Percentiles rank a stretch among this genome's conserved stretches.
Conservation (phyloP, 2,797 vertebrate genomes). For the Gadopsis marmoratus region DNA sequence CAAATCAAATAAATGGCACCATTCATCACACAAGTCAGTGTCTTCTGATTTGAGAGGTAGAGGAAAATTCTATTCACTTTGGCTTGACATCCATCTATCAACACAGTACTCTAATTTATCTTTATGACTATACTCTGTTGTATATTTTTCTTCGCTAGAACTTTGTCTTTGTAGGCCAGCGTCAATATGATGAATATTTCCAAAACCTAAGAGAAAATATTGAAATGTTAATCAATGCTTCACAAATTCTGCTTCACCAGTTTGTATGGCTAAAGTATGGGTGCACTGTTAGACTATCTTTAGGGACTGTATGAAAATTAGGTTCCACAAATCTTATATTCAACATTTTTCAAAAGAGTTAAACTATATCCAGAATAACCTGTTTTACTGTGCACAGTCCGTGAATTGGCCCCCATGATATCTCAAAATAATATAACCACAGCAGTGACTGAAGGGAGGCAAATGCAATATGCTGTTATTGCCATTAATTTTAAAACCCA, state of each 20-base stretch:
- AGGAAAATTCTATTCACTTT: conserved; percentile 75
- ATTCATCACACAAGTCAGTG: conserved; percentile 77
- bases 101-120: conserved; percentile 68
- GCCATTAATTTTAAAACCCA: not conserved
- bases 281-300: not conserved
- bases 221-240: not conserved
- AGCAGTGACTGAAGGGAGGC: not conserved
- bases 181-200: conserved; percentile 11
- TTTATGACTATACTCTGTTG: conserved; percentile 51
- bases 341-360: not conserved
- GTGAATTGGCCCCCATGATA: not conserved
- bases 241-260: not conserved
- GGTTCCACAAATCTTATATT: too few species aligned
- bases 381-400: not conserved
- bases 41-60: conserved; percentile 72
- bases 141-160: conserved; percentile 40
- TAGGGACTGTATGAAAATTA: not conserved
- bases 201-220: conserved; percentile 6
- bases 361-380: not conserved
- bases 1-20: conserved; percentile 84
- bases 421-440: not conserved
- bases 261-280: not conserved
- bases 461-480: not conserved
- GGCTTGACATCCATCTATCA: conserved; percentile 77
- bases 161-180: conserved; percentile 13